These are phyloP conservation scores for Nothoprocta pentlandii DNA, from an alignment of 2,113 vertebrate genomes.

Conservation along the genomic window DNA sequence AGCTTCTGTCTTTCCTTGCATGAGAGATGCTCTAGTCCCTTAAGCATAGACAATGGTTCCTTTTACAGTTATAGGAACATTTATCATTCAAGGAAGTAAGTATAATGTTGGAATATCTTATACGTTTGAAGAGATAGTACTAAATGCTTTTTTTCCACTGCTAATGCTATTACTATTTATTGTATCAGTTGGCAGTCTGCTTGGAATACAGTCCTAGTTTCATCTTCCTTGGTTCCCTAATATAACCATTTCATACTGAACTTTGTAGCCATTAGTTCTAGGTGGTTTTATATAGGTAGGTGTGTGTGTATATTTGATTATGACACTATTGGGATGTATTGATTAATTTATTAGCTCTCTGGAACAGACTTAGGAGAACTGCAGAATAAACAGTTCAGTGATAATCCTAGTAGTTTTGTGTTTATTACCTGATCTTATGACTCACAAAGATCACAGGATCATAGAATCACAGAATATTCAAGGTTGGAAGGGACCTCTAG, in stretches of 20 bases:
- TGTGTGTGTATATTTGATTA: background rate
- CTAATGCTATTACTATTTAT: background rate
- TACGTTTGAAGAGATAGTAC: background rate
- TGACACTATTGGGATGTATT: background rate
- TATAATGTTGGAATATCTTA: background rate
- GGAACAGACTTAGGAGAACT: background rate
- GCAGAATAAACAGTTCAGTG: background rate
- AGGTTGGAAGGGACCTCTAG: too few relatives aligned
- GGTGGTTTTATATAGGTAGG: background rate
- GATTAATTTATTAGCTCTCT: background rate
- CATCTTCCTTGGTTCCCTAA: background rate
- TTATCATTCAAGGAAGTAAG: background rate
- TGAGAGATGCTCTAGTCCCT: too few relatives aligned
- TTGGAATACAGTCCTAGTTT: background rate
- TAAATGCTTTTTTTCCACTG: background rate
- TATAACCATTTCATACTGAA: background rate
- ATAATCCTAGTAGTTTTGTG: background rate
- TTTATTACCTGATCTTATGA: background rate
- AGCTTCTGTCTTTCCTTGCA: too few relatives aligned
- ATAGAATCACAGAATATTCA: too few relatives aligned
- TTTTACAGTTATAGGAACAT: background rate
- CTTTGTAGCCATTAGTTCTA: background rate
- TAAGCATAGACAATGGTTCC: background rate
- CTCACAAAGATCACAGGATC: background rate
- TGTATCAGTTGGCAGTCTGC: background rate